These are phyloP conservation scores for Amphipoea oculea DNA, from an alignment of 2,888 invertebrate species.

Conservation along the genomic window DNA sequence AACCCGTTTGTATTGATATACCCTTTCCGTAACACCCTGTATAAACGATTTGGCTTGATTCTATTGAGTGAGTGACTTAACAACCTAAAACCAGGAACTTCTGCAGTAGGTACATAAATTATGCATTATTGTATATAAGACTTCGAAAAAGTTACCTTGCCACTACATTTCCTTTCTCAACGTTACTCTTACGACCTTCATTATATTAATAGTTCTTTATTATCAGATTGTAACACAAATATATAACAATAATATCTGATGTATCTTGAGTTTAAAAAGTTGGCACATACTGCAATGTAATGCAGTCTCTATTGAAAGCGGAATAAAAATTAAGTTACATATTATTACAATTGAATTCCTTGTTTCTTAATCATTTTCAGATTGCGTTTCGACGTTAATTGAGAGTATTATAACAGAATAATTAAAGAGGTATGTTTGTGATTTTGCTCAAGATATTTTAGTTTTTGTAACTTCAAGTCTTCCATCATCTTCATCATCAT, in stretches of 20 bases:
- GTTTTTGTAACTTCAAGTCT: not conserved
- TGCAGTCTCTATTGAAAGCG: conserved; percentile 32
- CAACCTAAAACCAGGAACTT: not conserved
- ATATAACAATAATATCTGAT: conserved; percentile 59
- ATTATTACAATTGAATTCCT: conserved; percentile 32
- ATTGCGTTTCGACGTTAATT: conserved; percentile 25
- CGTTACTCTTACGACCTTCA: conserved; percentile 54
- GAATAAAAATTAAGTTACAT: conserved; percentile 17
- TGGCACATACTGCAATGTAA: conserved; percentile 19
- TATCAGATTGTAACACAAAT: conserved; percentile 62
- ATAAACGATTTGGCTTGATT: conserved; percentile 7
- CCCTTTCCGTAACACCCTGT: too few species aligned
- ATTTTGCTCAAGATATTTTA: not conserved
- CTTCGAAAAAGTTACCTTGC: conserved; percentile 48
- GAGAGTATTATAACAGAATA: not conserved
- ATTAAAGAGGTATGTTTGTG: not conserved
- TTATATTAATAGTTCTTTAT: conserved; percentile 56
- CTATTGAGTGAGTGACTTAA: not conserved
- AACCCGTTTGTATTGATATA: too few species aligned
- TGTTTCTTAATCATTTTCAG: conserved; percentile 5
- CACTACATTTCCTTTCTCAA: conserved; percentile 57
- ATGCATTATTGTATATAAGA: not conserved
- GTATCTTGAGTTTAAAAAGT: conserved; percentile 46
- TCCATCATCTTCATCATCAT: too few species aligned
- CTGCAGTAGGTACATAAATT: too few species aligned